phyloP scores from a whole-genome alignment of 2,797 vertebrate genomes.

The Tolypeutes matacus region DNA sequence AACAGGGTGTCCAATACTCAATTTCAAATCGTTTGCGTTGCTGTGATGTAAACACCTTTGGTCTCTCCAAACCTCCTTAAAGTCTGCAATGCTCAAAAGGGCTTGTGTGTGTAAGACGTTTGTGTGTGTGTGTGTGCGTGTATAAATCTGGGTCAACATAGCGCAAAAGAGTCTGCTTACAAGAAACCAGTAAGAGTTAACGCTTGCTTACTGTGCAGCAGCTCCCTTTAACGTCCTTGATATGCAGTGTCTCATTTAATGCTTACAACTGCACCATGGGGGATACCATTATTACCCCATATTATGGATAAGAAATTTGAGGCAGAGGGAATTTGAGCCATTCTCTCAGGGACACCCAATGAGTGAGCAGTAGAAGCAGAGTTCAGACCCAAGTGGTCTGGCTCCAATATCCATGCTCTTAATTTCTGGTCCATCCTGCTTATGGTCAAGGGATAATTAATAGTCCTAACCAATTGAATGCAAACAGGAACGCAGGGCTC shows the following conservation, averaged over 20 bases:
- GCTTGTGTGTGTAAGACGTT: not conserved
- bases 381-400: not conserved
- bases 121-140: not conserved
- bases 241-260: not conserved
- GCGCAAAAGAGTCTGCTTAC: not conserved
- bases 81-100: not conserved
- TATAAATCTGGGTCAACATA: not conserved
- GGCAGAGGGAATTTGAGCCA: not conserved
- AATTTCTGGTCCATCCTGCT: not conserved
- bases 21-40: not conserved
- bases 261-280: not conserved
- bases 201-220: not conserved
- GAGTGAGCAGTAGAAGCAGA: not conserved
- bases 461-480: not conserved
- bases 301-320: not conserved
- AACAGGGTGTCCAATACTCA: not conserved
- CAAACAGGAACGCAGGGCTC: not conserved
- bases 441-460: not conserved
- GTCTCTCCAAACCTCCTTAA: not conserved
- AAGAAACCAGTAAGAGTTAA: not conserved
- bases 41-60: constrained; percentile 24
- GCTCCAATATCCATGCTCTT: not conserved
- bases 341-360: not conserved
- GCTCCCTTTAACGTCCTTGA: too few species aligned
- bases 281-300: not conserved